Evolutionary conservation across 2,797 vertebrate species (phyloP).

Genomic region (Xenentodon cancila): DNA sequence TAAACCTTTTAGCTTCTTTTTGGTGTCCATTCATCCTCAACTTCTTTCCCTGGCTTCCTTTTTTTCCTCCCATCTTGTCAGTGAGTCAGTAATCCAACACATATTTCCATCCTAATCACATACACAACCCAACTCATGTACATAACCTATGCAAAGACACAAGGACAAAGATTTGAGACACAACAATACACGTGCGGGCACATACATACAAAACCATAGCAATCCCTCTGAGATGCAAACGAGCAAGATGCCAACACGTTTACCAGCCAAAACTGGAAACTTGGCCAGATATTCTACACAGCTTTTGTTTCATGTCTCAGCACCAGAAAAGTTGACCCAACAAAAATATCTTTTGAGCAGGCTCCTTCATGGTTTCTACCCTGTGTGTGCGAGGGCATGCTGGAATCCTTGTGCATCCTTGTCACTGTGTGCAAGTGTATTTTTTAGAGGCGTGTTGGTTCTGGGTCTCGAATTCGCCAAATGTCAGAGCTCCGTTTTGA

Average conservation of each 20-base stretch:
- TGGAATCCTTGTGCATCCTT: constrained; percentile 2
- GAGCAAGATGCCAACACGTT: constrained; percentile 33
- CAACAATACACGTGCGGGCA: constrained; percentile 33
- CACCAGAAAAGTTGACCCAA: constrained; percentile 30
- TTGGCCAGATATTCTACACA: constrained; percentile 19
- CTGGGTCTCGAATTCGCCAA: constrained; percentile 27
- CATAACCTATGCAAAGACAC: constrained; percentile 33
- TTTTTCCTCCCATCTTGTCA: constrained; percentile 47
- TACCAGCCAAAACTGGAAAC: constrained; percentile 39
- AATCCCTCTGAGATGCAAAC: constrained; percentile 28
- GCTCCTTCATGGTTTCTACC: constrained; percentile 28
- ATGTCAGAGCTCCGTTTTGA: not conserved
- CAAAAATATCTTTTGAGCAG: constrained; percentile 25
- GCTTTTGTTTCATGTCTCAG: constrained; percentile 49
- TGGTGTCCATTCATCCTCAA: constrained; percentile 46
- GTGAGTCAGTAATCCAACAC: constrained; percentile 53
- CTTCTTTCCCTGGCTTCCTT: constrained; percentile 51
- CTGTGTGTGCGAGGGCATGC: constrained; percentile 16
- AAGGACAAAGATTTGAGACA: constrained; percentile 22
- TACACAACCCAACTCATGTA: constrained; percentile 42
- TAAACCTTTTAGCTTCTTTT: constrained; percentile 56
- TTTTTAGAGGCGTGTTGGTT: constrained; percentile 2
- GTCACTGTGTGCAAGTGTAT: constrained; percentile 3
- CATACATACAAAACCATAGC: constrained; percentile 28
- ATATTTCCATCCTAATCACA: constrained; percentile 52